Conservation (phyloP, 2,113 vertebrate species). For the Pagrus major region DNA sequence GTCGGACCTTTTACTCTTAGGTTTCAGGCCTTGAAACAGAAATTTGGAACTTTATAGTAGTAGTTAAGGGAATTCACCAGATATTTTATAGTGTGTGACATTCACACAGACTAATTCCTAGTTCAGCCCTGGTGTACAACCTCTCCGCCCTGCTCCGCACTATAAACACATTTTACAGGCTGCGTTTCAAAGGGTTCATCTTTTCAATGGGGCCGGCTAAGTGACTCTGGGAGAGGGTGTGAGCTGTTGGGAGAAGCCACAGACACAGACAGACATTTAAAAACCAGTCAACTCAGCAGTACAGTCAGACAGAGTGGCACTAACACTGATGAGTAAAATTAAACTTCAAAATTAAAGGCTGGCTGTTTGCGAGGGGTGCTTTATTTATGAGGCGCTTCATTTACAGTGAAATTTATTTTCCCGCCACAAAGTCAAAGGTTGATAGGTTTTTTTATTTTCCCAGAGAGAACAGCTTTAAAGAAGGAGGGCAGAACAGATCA, state of each 20-base stretch:
- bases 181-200: conserved; percentile 71
- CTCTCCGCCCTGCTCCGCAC: conserved; percentile 53
- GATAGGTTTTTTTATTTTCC: background rate
- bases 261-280: conserved; percentile 67
- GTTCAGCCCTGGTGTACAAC: conserved; percentile 45
- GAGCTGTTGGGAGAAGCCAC: conserved; percentile 76
- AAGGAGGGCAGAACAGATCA: background rate
- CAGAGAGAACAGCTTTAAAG: conserved; percentile 1
- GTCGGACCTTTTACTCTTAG: background rate
- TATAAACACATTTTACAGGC: conserved; percentile 81
- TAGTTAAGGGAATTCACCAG: conserved; percentile 2
- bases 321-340: conserved; percentile 65
- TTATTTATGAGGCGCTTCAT: conserved; percentile 53
- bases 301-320: conserved; percentile 68
- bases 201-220: conserved; percentile 70
- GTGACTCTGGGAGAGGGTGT: conserved; percentile 79
- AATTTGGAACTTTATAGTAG: conserved; percentile 15
- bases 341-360: conserved; percentile 68
- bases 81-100: conserved; percentile 37
- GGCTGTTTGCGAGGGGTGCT: conserved; percentile 20
- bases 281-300: conserved; percentile 65
- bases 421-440: conserved; percentile 21
- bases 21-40: conserved; percentile 9
- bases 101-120: conserved; percentile 4
- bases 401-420: conserved; percentile 38